Conservation (phyloP, 2,113 vertebrate species). For the Chloropsis cyanopogon region DNA sequence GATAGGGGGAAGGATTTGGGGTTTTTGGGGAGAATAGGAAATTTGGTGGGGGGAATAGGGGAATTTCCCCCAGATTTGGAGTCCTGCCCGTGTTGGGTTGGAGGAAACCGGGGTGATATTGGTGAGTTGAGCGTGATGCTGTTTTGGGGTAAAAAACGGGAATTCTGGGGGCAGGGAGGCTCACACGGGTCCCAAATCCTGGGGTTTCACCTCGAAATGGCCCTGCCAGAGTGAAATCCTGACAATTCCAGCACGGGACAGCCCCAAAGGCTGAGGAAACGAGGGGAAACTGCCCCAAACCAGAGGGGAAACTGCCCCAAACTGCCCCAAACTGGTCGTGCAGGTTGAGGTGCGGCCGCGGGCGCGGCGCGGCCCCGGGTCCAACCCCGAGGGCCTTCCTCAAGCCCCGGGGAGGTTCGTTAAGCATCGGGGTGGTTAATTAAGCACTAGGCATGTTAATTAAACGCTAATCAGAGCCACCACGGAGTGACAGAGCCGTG, state of each 20-base stretch:
- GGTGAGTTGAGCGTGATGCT: fast-evolving
- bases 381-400: neutral
- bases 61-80: neutral
- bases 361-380: neutral
- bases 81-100: fast-evolving
- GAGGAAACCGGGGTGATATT: fast-evolving
- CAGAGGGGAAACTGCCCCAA: neutral
- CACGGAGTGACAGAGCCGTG: neutral
- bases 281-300: neutral
- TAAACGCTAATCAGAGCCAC: neutral
- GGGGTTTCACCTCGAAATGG: neutral
- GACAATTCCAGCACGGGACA: fast-evolving
- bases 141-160: neutral
- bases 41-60: neutral
- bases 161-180: neutral
- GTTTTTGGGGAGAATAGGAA: neutral
- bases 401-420: neutral
- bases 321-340: neutral
- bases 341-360: neutral
- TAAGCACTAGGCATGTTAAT: neutral
- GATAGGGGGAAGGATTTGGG: too few species aligned
- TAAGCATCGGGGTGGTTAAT: neutral
- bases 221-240: fast-evolving
- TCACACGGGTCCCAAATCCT: fast-evolving
- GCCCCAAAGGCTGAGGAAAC: fast-evolving